Evolutionary conservation across 1,140 invertebrate species (phyloP).

Genomic region (Heliconius nattereri): DNA sequence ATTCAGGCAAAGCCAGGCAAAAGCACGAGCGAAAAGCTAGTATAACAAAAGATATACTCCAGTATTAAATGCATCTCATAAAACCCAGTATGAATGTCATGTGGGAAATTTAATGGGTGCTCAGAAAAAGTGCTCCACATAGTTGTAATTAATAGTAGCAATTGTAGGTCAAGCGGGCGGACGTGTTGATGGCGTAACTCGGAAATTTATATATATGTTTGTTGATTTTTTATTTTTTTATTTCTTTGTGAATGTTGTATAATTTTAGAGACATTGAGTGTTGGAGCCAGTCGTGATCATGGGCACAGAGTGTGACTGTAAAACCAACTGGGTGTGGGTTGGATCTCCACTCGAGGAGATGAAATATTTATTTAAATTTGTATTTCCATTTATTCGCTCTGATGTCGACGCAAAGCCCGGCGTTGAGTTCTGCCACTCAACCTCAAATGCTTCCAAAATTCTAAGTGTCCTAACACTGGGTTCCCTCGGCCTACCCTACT

Average conservation of each 20-base stretch:
- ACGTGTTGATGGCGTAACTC: neutral
- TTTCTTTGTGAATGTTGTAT: neutral
- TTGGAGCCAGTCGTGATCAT: no score
- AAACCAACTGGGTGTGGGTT: no score
- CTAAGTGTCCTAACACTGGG: no score
- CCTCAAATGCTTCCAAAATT: no score
- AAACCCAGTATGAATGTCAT: slow-evolving; percentile 6
- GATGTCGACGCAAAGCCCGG: no score
- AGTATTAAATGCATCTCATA: slow-evolving; percentile 10
- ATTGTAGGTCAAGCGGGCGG: neutral
- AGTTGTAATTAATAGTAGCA: slow-evolving; percentile 10
- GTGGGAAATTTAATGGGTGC: slow-evolving; percentile 1
- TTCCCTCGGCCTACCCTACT: no score
- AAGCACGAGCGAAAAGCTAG: neutral
- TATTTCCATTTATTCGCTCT: no score
- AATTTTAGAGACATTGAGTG: no score
- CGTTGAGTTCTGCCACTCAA: no score
- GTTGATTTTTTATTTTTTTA: neutral
- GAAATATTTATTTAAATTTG: no score
- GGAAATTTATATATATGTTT: neutral
- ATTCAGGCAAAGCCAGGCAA: neutral
- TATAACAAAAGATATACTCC: neutral
- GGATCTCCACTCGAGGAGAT: no score
- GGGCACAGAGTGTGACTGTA: no score
- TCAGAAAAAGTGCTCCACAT: neutral